Percentiles rank a stretch among this genome's conserved stretches.
phyloP scores from a whole-genome alignment of 2,888 invertebrate species.

The Ceriagrion tenellum region DNA sequence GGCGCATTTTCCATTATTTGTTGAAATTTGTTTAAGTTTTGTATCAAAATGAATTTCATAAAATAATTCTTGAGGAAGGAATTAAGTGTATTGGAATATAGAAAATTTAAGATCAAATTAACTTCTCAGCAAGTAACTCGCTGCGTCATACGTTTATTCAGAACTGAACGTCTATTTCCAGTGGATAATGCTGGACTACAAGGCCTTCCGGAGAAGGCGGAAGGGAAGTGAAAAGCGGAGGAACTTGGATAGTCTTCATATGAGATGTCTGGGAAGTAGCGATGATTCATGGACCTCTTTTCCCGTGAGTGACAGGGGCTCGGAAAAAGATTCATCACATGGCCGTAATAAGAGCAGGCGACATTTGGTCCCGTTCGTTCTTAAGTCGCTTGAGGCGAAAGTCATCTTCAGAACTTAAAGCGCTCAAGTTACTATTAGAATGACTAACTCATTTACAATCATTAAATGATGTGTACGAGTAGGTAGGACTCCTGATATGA shows the following conservation, averaged over 20 bases:
- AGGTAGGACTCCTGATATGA: no score
- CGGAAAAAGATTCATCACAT: conserved; percentile 7
- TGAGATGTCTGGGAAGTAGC: background rate
- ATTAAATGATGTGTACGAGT: background rate
- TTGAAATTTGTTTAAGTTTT: no score
- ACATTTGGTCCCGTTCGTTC: background rate
- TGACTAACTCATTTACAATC: background rate
- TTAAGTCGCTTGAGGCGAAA: background rate
- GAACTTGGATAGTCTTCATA: background rate
- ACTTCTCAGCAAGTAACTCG: no score
- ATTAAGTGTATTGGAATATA: no score
- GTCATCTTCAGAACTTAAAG: background rate
- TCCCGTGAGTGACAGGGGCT: background rate
- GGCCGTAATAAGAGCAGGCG: background rate
- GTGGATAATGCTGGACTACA: no score
- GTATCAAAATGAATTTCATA: no score
- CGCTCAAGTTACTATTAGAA: background rate
- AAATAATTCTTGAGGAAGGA: no score
- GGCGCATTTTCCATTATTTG: no score
- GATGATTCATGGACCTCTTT: background rate
- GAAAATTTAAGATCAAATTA: no score
- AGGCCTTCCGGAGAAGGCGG: background rate
- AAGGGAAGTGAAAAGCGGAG: background rate
- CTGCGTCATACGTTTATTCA: no score
- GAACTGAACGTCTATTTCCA: no score